A percentile compares a stretch with the other conserved stretches of the same genome.
These are phyloP conservation scores for Callinectes sapidus DNA, from an alignment of 2,888 invertebrate genomes.

Conservation along the genomic window DNA sequence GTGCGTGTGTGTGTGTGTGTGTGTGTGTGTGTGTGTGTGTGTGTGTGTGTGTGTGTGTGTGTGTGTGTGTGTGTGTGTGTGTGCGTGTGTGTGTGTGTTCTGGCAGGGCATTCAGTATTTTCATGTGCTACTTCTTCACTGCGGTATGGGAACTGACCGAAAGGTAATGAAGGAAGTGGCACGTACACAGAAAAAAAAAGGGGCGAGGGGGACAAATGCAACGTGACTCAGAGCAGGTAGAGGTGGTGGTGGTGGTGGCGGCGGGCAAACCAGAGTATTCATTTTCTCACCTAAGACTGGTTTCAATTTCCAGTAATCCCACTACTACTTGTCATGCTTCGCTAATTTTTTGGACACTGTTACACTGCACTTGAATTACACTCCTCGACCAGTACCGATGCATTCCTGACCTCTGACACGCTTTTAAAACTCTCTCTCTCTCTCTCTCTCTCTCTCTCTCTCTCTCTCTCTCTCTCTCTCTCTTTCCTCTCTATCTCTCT, in stretches of 20 bases:
- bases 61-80: not conserved
- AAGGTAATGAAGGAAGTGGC: too few relatives aligned
- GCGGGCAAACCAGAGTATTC: not conserved
- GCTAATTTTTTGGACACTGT: not conserved
- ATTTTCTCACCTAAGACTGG: not conserved
- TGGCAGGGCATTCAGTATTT: not conserved
- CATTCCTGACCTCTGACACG: too few relatives aligned
- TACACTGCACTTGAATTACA: not conserved
- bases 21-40: conserved; percentile 1
- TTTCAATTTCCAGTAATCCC: not conserved
- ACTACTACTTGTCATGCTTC: not conserved
- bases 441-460: too few relatives aligned
- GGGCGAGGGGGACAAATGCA: too few relatives aligned
- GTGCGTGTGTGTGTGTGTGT: not conserved
- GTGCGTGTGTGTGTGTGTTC: not conserved
- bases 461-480: too few relatives aligned
- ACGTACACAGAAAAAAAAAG: too few relatives aligned
- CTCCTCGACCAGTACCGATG: not conserved
- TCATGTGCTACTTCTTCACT: too few relatives aligned
- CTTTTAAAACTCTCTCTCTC: too few relatives aligned
- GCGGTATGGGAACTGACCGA: too few relatives aligned
- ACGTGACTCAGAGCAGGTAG: not conserved
- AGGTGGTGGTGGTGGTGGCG: not conserved
- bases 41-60: conserved; percentile 1
- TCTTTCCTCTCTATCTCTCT: too few relatives aligned